phyloP scores from a whole-genome alignment of 2,113 vertebrate genomes.

The Carassius gibelio region DNA sequence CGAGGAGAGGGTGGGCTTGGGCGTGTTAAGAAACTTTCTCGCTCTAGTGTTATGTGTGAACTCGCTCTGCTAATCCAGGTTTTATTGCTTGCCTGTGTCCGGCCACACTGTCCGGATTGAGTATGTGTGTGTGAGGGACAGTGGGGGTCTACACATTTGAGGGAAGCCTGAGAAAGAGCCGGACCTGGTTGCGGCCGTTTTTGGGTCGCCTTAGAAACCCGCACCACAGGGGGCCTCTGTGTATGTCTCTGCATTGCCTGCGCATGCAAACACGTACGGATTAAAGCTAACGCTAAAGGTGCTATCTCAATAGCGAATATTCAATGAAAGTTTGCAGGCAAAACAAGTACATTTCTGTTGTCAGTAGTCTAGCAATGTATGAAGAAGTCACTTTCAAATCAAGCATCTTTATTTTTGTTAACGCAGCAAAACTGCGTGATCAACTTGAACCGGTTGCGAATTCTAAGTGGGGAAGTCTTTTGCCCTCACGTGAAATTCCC shows the following conservation, averaged over 20 bases:
- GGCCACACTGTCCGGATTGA: slow-evolving; percentile 72
- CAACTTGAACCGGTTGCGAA: too few relatives aligned
- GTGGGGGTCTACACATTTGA: slow-evolving; percentile 90
- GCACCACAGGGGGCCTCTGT: slow-evolving; percentile 86
- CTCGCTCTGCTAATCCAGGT: too few relatives aligned
- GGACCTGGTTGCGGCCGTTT: slow-evolving; percentile 92
- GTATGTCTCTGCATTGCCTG: slow-evolving; percentile 59
- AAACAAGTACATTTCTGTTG: background rate
- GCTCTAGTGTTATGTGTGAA: slow-evolving; percentile 70
- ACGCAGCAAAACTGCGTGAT: background rate
- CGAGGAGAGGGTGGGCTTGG: slow-evolving; percentile 71
- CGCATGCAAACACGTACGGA: slow-evolving; percentile 51
- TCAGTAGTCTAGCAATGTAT: too few relatives aligned
- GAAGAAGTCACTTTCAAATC: background rate
- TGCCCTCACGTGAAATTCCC: background rate
- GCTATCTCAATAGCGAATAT: background rate
- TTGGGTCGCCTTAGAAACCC: slow-evolving; percentile 93
- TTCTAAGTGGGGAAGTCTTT: too few relatives aligned
- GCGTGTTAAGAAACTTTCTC: slow-evolving; percentile 78
- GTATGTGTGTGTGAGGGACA: slow-evolving; percentile 44
- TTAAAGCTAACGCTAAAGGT: background rate
- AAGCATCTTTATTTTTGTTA: background rate
- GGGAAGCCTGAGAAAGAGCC: slow-evolving; percentile 87
- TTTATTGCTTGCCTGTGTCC: too few relatives aligned
- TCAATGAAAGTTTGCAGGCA: background rate